phyloP scores from a whole-genome alignment of 2,113 vertebrate species.

The Arenaria interpres region DNA sequence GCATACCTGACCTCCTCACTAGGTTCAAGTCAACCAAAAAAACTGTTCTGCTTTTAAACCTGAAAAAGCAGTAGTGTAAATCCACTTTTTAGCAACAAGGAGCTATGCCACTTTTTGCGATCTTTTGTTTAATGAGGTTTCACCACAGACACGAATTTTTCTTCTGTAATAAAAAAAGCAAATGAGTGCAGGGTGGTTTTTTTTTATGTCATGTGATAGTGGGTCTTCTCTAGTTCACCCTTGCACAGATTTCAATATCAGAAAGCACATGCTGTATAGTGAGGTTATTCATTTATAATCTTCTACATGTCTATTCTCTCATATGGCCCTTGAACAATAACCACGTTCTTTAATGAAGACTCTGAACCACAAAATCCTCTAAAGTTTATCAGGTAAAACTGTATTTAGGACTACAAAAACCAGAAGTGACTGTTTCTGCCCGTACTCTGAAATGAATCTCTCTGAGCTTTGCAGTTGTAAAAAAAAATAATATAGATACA shows the following conservation, averaged over 20 bases:
- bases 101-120: not conserved
- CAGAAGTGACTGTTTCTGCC: not conserved
- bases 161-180: not conserved
- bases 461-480: not conserved
- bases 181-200: not conserved
- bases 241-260: not conserved
- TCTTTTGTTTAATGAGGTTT: not conserved
- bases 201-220: not conserved
- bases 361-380: not conserved
- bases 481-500: not conserved
- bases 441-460: not conserved
- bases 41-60: not conserved
- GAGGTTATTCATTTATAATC: not conserved
- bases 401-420: not conserved
- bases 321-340: not conserved
- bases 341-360: not conserved
- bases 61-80: not conserved
- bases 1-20: not conserved
- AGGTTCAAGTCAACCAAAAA: not conserved
- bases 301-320: not conserved
- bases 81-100: not conserved
- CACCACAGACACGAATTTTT: not conserved
- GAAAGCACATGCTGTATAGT: not conserved
- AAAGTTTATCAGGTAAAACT: not conserved
- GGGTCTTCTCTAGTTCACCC: not conserved